phyloP scores from a whole-genome alignment of 2,888 invertebrate species.

The Cantharis rustica region DNA sequence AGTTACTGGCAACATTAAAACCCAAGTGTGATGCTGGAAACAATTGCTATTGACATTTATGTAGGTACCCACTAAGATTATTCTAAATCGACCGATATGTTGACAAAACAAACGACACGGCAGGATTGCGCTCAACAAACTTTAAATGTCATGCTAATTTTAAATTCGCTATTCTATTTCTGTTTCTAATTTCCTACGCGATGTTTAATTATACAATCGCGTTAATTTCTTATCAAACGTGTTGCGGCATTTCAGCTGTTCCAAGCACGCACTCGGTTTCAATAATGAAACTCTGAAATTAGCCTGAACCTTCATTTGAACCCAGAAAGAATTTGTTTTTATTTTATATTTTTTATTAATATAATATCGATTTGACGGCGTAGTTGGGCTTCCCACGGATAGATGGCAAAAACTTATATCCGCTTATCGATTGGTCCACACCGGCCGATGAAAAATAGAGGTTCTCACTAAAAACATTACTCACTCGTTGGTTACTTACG shows the following conservation, averaged over 20 bases:
- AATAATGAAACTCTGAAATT: background rate
- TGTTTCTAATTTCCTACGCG: background rate
- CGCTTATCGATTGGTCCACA: background rate
- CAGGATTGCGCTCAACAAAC: background rate
- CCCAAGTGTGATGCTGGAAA: background rate
- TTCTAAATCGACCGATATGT: background rate
- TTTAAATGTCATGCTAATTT: background rate
- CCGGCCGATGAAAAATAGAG: too few species aligned
- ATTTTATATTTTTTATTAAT: background rate
- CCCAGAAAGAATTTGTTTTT: background rate
- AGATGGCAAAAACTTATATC: background rate
- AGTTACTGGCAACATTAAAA: background rate
- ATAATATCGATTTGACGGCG: background rate
- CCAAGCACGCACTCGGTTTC: background rate
- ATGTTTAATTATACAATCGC: background rate
- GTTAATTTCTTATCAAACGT: background rate
- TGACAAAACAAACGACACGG: background rate
- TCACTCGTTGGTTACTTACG: background rate
- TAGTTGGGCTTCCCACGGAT: background rate
- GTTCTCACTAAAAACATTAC: too few species aligned
- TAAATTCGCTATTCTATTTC: background rate
- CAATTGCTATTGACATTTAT: background rate
- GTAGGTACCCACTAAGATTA: background rate
- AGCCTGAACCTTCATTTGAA: background rate
- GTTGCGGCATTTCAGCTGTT: background rate